Evolutionary conservation across 2,797 vertebrate species (phyloP), one percentile per base, ranked within the genome.

Genomic region (Oreochromis grahami): DNA sequence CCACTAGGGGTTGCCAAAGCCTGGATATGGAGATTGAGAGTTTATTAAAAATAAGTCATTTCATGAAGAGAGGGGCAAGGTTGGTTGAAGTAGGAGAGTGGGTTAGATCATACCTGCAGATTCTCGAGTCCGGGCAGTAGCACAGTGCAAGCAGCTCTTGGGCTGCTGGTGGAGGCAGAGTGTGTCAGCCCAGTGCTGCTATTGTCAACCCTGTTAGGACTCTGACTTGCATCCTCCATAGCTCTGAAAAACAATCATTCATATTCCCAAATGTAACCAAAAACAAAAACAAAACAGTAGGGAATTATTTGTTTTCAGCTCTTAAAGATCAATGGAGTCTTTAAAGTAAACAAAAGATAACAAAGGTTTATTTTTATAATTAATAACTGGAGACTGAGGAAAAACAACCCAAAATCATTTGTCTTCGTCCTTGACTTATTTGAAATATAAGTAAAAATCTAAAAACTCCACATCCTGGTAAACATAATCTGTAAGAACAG

Each of bases 111-210:
- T 94, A 99, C 98, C 96, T 97, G 96, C 72, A 98, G 93, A 53
- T 94, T 94, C 11, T 99, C 98, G 14, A 99, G 95, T 83, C 97
- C 97, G 29, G 98, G 93, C 84, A 99, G 96, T 79, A 98, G 96
- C 36, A 98, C 94, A 10, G 97, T 91, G 26, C 98, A 93, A 32
- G 96, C 95, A 85, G 95, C 94, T 87, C 97, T 97, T 1, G 98
- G 97, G 92, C 97, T 98, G 81, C 91, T 93, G 96, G 96, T 86
- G 79, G 91, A 92, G 63, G 88, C 52, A 45, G 89, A 93, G 13
- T 89, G 97, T 72, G 84, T 91, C 91, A 96, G 93, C 84, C 93
- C 93, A 32, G 86, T 87, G 96, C 83, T 86, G 86, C 76, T 91
- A 87, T 82, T 95, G 88, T 95, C 98, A 63, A 96, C 92, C 97